Conservation (phyloP, 2,888 invertebrate species). For the Cheilosia grossa region DNA sequence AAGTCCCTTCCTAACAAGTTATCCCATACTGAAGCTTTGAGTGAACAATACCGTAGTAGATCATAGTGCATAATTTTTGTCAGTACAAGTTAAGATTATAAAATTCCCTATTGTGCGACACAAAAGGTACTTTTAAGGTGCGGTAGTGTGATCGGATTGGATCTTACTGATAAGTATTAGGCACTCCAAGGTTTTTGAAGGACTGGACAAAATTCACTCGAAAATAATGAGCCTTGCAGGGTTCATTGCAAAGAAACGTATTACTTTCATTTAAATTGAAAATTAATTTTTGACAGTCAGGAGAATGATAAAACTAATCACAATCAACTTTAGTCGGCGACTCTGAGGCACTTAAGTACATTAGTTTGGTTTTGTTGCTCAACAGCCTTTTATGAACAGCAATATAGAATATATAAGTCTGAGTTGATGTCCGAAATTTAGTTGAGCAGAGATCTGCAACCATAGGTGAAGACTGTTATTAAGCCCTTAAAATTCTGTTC, state of each 20-base stretch:
- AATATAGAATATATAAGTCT: constrained; percentile 12
- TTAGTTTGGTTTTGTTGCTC: not conserved
- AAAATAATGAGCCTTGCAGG: not conserved
- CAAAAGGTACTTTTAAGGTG: not conserved
- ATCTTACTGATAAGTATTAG: not conserved
- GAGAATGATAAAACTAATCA: not conserved
- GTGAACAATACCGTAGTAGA: too few relatives aligned
- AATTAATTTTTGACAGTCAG: not conserved
- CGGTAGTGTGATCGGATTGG: too few relatives aligned
- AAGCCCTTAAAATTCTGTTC: not conserved
- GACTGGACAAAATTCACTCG: not conserved
- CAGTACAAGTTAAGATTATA: too few relatives aligned
- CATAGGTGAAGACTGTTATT: constrained; percentile 2
- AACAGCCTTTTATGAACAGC: not conserved
- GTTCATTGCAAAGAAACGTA: not conserved
- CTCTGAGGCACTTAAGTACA: not conserved
- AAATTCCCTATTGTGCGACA: too few relatives aligned
- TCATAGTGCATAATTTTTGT: too few relatives aligned
- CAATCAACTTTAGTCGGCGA: not conserved
- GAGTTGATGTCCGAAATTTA: constrained; percentile 3
- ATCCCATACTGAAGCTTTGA: too few relatives aligned
- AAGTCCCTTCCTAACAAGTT: too few relatives aligned
- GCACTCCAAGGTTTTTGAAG: not conserved
- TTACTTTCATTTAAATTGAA: not conserved
- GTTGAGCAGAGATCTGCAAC: not conserved